phyloP scores from a whole-genome alignment of 2,888 invertebrate genomes.

The Julus scanicus region DNA sequence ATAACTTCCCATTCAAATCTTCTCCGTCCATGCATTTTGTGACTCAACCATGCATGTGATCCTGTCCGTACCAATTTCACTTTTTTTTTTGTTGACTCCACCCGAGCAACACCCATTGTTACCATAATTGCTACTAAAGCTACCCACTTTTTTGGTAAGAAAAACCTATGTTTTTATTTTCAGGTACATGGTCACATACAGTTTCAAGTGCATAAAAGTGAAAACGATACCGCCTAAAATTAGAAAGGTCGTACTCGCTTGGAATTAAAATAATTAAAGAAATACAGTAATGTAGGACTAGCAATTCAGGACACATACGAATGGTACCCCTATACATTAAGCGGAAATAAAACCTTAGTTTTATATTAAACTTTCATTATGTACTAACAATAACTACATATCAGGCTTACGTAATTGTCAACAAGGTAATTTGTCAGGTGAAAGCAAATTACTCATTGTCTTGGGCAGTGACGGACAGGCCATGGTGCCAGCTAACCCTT shows the following conservation, averaged over 20 bases:
- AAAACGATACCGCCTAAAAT: neutral
- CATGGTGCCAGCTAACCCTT: too few relatives aligned
- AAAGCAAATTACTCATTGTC: neutral
- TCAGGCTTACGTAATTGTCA: neutral
- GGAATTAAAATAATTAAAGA: neutral
- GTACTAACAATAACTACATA: neutral
- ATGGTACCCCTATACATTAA: neutral
- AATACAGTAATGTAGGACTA: neutral
- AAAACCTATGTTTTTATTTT: neutral
- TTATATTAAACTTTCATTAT: neutral
- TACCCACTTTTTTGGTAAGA: neutral
- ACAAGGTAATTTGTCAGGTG: neutral
- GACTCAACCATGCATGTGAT: neutral
- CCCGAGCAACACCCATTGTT: neutral
- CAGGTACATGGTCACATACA: neutral
- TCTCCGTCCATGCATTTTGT: neutral
- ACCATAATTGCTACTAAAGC: neutral
- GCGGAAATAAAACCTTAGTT: neutral
- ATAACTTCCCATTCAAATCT: neutral
- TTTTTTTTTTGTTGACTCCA: conserved; percentile 24
- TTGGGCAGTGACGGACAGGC: neutral
- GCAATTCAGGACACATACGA: neutral
- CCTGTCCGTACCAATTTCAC: conserved; percentile 1
- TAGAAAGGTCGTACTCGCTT: neutral
- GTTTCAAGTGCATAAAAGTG: neutral